A percentile compares a stretch with the other conserved stretches of the same genome.
These are phyloP conservation scores for Myoxocephalus aenaeus DNA, from an alignment of 2,797 vertebrate genomes.

Conservation along the genomic window DNA sequence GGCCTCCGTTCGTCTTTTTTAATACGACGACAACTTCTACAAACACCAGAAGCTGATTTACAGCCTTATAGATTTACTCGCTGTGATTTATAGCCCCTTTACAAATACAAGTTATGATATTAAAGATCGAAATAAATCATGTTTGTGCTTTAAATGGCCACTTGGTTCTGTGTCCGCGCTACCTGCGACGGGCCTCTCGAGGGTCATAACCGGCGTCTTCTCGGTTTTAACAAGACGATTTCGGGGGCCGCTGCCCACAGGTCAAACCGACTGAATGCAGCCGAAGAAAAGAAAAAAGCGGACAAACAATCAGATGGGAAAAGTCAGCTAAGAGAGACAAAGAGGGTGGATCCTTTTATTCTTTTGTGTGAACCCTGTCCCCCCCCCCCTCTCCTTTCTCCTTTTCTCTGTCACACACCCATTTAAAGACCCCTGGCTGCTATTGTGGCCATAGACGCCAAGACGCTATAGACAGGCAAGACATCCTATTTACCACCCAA, in stretches of 20 bases:
- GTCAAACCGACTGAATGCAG: slow-evolving; percentile 73
- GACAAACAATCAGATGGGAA: slow-evolving; percentile 84
- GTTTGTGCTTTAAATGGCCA: neutral
- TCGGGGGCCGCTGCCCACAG: slow-evolving; percentile 58
- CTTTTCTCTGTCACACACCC: slow-evolving; percentile 77
- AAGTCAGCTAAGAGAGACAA: slow-evolving; percentile 81
- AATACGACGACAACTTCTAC: slow-evolving; percentile 16
- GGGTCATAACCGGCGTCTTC: slow-evolving; percentile 46
- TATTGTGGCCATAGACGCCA: slow-evolving; percentile 86
- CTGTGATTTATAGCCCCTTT: neutral
- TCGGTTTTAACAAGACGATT: slow-evolving; percentile 51
- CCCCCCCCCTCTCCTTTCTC: slow-evolving; percentile 50
- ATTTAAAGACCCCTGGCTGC: slow-evolving; percentile 83
- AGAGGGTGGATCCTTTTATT: slow-evolving; percentile 76
- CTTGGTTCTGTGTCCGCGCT: neutral
- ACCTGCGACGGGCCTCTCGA: slow-evolving; percentile 3
- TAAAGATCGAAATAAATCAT: neutral
- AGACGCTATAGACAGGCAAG: slow-evolving; percentile 84
- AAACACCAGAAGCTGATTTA: slow-evolving; percentile 56
- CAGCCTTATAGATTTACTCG: neutral
- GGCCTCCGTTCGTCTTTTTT: neutral
- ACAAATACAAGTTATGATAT: neutral
- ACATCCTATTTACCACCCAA: slow-evolving; percentile 87
- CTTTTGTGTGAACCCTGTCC: slow-evolving; percentile 76
- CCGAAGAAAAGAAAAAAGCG: slow-evolving; percentile 78